Evolutionary conservation across 2,888 invertebrate species (phyloP).

Genomic region (Pyrrhosoma nymphula): DNA sequence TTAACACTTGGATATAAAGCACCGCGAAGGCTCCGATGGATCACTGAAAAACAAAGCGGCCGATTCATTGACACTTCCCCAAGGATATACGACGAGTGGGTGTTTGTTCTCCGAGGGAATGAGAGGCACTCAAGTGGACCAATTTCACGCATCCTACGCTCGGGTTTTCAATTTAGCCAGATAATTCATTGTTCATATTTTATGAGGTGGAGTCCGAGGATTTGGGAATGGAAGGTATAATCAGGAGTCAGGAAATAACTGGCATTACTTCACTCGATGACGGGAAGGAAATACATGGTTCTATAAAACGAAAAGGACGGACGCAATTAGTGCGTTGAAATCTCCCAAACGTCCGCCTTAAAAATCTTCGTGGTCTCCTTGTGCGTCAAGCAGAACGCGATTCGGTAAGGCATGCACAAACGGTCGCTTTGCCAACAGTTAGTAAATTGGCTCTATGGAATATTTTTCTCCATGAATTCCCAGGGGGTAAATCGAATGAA

Average conservation of each 20-base stretch:
- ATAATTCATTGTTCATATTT: neutral
- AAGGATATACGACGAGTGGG: neutral
- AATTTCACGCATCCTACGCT: neutral
- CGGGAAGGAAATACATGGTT: neutral
- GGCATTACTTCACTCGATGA: neutral
- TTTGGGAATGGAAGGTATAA: neutral
- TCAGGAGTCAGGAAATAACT: neutral
- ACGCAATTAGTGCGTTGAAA: neutral
- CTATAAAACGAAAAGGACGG: neutral
- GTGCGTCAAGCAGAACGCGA: too few relatives aligned
- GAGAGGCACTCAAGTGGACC: neutral
- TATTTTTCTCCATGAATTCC: too few relatives aligned
- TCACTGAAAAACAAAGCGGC: neutral
- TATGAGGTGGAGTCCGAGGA: neutral
- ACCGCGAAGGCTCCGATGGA: neutral
- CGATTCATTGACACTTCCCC: neutral
- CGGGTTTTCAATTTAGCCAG: neutral
- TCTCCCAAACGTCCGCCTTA: neutral
- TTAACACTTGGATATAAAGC: too few relatives aligned
- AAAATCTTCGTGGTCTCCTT: too few relatives aligned
- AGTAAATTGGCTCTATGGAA: too few relatives aligned
- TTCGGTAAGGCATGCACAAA: too few relatives aligned
- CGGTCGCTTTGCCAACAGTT: too few relatives aligned
- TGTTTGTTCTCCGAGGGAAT: neutral
- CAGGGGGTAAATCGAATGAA: too few relatives aligned